phyloP scores from a whole-genome alignment of 1,140 invertebrate species.

The Leptonema lineaticorne region DNA sequence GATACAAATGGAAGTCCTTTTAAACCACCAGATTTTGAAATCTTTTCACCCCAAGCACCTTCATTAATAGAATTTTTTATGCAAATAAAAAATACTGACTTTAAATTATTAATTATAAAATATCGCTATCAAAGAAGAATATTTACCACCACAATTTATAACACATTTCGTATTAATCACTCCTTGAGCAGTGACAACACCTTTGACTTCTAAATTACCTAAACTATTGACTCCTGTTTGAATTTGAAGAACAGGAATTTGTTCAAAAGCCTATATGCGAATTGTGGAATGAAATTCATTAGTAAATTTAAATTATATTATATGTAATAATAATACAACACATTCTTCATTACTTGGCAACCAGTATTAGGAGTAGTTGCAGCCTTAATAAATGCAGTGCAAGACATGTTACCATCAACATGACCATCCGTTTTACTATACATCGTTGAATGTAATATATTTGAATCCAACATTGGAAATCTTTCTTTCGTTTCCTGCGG shows the following conservation, averaged over 20 bases:
- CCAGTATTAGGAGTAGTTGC: conserved; percentile 66
- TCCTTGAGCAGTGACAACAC: conserved; percentile 72
- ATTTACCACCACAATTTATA: conserved; percentile 74
- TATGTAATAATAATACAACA: too few relatives aligned
- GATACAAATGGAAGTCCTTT: conserved; percentile 71
- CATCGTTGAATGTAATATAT: conserved; percentile 71
- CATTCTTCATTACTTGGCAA: conserved; percentile 72
- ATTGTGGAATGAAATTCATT: too few relatives aligned
- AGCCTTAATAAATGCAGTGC: conserved; percentile 69
- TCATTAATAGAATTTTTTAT: conserved; percentile 38
- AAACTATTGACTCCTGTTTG: conserved; percentile 63
- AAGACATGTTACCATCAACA: conserved; percentile 79
- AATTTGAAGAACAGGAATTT: conserved; percentile 71
- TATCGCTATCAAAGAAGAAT: too few relatives aligned
- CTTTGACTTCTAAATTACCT: conserved; percentile 68
- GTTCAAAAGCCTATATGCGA: conserved; percentile 79
- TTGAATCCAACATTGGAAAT: conserved; percentile 78
- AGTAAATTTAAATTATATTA: too few relatives aligned
- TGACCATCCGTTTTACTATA: conserved; percentile 80
- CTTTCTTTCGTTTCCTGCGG: conserved; percentile 72
- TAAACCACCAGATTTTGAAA: conserved; percentile 70
- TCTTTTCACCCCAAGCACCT: conserved; percentile 77
- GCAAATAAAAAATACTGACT: not conserved
- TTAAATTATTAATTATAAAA: not conserved
- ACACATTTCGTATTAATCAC: conserved; percentile 72